Conservation (phyloP, 2,797 vertebrate genomes). For the Hippoglossus hippoglossus region DNA sequence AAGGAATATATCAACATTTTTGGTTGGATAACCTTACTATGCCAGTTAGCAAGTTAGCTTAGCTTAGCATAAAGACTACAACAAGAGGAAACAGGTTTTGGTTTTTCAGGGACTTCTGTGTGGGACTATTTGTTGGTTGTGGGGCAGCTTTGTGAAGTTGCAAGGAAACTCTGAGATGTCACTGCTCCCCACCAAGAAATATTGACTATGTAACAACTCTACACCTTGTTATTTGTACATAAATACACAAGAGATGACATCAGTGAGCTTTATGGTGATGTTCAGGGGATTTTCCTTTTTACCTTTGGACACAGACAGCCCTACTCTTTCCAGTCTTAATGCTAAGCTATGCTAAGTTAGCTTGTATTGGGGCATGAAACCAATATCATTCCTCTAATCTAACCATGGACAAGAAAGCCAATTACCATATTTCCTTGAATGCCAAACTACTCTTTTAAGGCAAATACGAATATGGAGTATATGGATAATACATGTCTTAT, state of each 20-base stretch:
- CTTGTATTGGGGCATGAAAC: not conserved
- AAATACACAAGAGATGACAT: not conserved
- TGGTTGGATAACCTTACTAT: no score
- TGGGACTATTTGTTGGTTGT: not conserved
- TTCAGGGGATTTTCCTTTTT: not conserved
- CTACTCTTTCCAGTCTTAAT: not conserved
- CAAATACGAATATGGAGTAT: no score
- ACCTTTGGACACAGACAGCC: not conserved
- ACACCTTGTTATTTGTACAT: not conserved
- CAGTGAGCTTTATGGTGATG: not conserved
- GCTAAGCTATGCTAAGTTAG: not conserved
- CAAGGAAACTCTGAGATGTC: not conserved
- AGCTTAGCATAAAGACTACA: no score
- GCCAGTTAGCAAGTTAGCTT: no score
- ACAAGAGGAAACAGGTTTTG: not conserved
- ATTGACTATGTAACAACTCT: not conserved
- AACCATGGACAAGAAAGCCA: no score
- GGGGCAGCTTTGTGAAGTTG: not conserved
- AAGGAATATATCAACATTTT: no score
- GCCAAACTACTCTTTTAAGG: not conserved
- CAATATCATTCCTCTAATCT: not conserved
- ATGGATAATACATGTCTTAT: not conserved
- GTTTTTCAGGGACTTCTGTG: not conserved
- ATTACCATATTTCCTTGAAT: not conserved
- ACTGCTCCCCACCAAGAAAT: no score